Conservation (phyloP, 2,888 invertebrate species). For the Omphaloscelis lunosa region DNA sequence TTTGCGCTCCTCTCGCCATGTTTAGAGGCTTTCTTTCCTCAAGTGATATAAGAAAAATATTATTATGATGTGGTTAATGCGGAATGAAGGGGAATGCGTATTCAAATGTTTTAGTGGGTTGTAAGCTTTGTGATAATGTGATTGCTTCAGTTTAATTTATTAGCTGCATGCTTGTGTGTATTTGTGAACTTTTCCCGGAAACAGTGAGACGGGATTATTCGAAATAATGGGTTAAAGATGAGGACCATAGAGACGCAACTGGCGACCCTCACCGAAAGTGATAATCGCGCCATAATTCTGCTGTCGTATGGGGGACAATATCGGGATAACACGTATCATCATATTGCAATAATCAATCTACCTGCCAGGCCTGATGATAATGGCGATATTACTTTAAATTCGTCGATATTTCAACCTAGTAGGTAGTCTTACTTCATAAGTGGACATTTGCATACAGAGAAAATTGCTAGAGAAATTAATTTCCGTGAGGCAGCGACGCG, state of each 20-base stretch:
- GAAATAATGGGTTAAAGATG: constrained; percentile 12
- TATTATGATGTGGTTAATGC: constrained; percentile 68
- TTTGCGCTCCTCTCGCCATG: constrained; percentile 69
- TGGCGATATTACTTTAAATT: constrained; percentile 20
- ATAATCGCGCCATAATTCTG: constrained; percentile 50
- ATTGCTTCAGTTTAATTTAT: constrained; percentile 49
- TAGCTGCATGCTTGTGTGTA: neutral
- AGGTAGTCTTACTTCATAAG: neutral
- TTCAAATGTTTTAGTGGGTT: constrained; percentile 61
- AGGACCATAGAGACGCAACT: constrained; percentile 7
- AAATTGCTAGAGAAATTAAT: constrained; percentile 63
- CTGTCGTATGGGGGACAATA: constrained; percentile 50
- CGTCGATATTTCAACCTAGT: constrained; percentile 34
- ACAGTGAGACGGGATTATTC: constrained; percentile 1
- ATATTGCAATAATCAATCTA: constrained; percentile 52
- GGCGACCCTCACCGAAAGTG: constrained; percentile 38
- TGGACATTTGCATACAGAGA: constrained; percentile 48
- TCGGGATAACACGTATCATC: constrained; percentile 51
- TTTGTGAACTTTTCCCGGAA: constrained; percentile 3
- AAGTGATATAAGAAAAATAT: constrained; percentile 66
- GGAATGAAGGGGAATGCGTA: constrained; percentile 57
- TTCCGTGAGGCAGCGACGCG: constrained; percentile 51
- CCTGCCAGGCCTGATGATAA: constrained; percentile 27
- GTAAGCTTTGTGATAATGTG: constrained; percentile 49
- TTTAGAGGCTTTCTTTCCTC: constrained; percentile 64